Evolutionary conservation across 2,113 vertebrate species (phyloP).

Genomic region (Corapipo altera): DNA sequence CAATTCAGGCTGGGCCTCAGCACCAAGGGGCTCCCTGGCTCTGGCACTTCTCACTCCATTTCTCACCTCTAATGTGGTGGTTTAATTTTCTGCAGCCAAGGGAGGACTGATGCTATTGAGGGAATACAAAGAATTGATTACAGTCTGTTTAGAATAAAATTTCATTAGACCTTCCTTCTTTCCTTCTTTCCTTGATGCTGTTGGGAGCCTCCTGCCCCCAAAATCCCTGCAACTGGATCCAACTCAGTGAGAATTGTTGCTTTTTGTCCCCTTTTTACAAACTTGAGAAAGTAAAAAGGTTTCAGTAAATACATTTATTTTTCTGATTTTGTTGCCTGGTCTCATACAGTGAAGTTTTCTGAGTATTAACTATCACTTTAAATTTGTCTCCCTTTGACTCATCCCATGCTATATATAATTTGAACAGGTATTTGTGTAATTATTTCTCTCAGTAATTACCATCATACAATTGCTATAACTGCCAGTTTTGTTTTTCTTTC

Average conservation of each 20-base stretch:
- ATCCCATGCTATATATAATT: background rate
- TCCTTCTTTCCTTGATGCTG: background rate
- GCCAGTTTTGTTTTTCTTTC: slow-evolving; percentile 53
- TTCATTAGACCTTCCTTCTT: background rate
- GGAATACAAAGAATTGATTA: background rate
- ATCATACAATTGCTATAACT: slow-evolving; percentile 38
- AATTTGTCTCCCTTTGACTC: background rate
- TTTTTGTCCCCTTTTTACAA: background rate
- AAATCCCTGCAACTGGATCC: background rate
- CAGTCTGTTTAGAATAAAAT: background rate
- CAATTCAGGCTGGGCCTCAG: background rate
- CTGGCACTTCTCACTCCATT: fast-evolving
- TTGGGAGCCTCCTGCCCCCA: background rate
- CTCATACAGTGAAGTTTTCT: background rate
- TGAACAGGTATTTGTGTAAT: slow-evolving; percentile 38
- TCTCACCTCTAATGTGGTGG: background rate
- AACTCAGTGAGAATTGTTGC: fast-evolving
- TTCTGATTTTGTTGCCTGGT: background rate
- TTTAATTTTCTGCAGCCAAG: background rate
- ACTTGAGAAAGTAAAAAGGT: background rate
- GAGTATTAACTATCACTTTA: background rate
- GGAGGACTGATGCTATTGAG: background rate
- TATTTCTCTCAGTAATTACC: slow-evolving; percentile 55
- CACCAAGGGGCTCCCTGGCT: background rate
- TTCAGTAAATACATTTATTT: background rate